A percentile compares a stretch with the other conserved stretches of the same genome.
phyloP scores from a whole-genome alignment of 1,140 invertebrate species.

The Helicorthomorpha holstii region DNA sequence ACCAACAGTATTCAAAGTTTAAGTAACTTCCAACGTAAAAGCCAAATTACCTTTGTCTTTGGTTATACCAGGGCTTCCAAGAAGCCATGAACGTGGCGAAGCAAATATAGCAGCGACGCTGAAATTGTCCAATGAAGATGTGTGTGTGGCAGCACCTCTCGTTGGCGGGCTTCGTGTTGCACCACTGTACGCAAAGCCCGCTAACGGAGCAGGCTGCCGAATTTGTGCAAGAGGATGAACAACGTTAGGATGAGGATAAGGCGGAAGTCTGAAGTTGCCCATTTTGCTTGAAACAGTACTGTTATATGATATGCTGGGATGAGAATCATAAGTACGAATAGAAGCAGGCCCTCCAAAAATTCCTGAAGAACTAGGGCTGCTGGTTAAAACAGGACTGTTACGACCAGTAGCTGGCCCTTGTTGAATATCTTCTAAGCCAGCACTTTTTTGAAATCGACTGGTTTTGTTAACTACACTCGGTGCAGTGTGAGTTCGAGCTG shows the following conservation, averaged over 20 bases:
- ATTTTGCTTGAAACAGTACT: slow-evolving; percentile 31
- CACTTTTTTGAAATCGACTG: slow-evolving; percentile 87
- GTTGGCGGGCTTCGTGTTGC: slow-evolving; percentile 15
- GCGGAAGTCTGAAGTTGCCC: slow-evolving; percentile 60
- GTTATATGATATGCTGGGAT: slow-evolving; percentile 51
- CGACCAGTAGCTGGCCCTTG: slow-evolving; percentile 38
- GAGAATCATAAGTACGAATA: slow-evolving; percentile 17
- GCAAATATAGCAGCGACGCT: slow-evolving; percentile 60
- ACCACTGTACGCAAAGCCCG: slow-evolving; percentile 16
- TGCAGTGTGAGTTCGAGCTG: slow-evolving; percentile 78
- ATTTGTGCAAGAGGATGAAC: slow-evolving; percentile 67
- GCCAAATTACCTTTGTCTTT: slow-evolving; percentile 23
- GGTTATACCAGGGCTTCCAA: slow-evolving; percentile 28
- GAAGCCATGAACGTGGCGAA: slow-evolving; percentile 49
- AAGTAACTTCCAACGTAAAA: not conserved
- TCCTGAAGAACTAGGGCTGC: slow-evolving; percentile 28
- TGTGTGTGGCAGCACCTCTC: slow-evolving; percentile 5
- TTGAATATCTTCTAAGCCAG: slow-evolving; percentile 53
- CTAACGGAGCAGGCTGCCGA: slow-evolving; percentile 41
- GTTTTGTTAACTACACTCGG: slow-evolving; percentile 81
- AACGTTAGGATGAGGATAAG: slow-evolving; percentile 66
- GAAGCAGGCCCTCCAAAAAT: not conserved
- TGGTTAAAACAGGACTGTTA: slow-evolving; percentile 53
- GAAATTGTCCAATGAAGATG: slow-evolving; percentile 21
- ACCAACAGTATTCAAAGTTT: too few species aligned